A percentile compares a stretch with the other conserved stretches of the same genome.
phyloP scores from a whole-genome alignment of 2,113 vertebrate species.

The Pagrus major region DNA sequence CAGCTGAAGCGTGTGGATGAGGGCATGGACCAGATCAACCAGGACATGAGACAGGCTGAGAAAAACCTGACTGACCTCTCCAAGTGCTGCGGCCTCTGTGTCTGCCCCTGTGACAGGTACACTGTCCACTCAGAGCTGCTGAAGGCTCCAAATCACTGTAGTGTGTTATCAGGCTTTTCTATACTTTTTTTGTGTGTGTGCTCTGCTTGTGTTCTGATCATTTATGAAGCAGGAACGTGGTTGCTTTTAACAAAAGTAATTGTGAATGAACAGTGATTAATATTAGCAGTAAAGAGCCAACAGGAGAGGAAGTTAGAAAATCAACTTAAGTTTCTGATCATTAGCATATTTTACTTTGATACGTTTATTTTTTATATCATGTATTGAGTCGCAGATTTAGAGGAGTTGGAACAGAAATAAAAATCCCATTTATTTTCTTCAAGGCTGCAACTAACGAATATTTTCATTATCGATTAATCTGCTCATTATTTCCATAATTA shows the following conservation, averaged over 20 bases:
- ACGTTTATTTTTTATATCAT: not conserved
- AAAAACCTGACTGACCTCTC: slow-evolving; percentile 96
- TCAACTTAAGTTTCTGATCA: not conserved
- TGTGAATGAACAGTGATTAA: not conserved
- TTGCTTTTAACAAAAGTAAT: not conserved
- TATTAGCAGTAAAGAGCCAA: not conserved
- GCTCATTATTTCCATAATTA: too few relatives aligned
- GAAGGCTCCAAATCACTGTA: not conserved
- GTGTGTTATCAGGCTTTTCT: not conserved
- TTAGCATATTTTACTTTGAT: not conserved
- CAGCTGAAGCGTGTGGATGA: slow-evolving; percentile 92
- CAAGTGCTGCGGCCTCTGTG: slow-evolving; percentile 96
- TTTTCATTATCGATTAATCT: too few relatives aligned
- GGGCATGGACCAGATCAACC: slow-evolving; percentile 98
- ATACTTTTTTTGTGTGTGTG: not conserved
- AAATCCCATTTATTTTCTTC: not conserved
- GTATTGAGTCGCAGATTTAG: not conserved
- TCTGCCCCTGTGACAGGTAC: slow-evolving; percentile 96
- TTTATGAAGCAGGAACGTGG: not conserved
- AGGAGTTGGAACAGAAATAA: too few relatives aligned
- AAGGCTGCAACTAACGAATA: too few relatives aligned
- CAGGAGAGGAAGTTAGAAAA: not conserved
- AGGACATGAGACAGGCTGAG: slow-evolving; percentile 96
- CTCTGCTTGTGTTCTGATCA: not conserved
- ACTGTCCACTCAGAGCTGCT: not conserved